Evolutionary conservation across 2,797 vertebrate genomes (phyloP), one percentile per base, ranked within the genome.

Genomic region (Clarias pachynema): DNA sequence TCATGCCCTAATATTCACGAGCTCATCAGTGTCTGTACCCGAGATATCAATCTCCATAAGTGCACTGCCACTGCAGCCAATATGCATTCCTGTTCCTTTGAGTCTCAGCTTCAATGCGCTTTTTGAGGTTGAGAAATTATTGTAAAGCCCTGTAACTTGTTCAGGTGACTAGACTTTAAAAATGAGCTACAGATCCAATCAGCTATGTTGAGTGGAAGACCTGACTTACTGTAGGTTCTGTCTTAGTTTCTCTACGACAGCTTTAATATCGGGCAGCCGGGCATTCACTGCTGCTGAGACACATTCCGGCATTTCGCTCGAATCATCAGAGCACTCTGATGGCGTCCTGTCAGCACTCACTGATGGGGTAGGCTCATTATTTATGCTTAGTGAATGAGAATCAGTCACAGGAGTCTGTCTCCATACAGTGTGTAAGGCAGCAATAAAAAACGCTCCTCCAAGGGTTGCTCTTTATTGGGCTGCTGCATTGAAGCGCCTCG

Each of bases 291-390:
- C 34, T 62, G 34, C 60, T 49, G 16, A 65, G n/a, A n/a, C 60
- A 26, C 31, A 22, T 8, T 62, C 77, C 34, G 5, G 60, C 60
- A 44, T 10, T 26, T n/a, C 15, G 4, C 78, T 49, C 62, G 49
- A 80, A 80, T 80, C 60, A 29, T 80, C 78, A 66, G n/a, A 79
- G 62, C 40, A n/a, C 62, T 53, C 40, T 53, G 62, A 66, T n/a
- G 59, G 22, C 0, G 14, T 22, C 31, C 57, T 62, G 77, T 40
- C 57, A 44, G 77, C 77, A 26, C 57, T 34, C 31, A 12, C 56
- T 10, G 34, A 59, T 44, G 15, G 34, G 7, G 24, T 18, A 26
- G 34, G 31, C 77, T 44, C 34, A 44, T 63, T 63, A 79, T 44
- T 79, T 15, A 44, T 79, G 24, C n/a, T 65, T 63, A 1, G 16